phyloP scores from a whole-genome alignment of 2,113 vertebrate species.

The Brachionichthys hirsutus region DNA sequence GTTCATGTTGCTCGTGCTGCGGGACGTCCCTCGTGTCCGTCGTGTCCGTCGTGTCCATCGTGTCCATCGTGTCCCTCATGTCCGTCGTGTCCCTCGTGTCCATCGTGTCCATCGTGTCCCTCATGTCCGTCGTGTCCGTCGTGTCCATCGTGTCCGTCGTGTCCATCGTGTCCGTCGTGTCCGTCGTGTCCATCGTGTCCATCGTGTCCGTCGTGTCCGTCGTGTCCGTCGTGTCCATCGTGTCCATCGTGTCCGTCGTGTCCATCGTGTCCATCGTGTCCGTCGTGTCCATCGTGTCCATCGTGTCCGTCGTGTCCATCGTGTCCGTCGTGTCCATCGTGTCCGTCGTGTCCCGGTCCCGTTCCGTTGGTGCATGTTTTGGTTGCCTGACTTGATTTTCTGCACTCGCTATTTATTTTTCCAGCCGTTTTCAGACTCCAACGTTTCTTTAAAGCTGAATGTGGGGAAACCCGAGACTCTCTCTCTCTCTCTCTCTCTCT shows the following conservation, averaged over 20 bases:
- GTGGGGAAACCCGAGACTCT: neutral
- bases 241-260: slow-evolving; percentile 7
- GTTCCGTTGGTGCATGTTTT: slow-evolving; percentile 37
- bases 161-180: slow-evolving; percentile 6
- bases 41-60: slow-evolving; percentile 13
- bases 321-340: slow-evolving; percentile 13
- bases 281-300: slow-evolving; percentile 1
- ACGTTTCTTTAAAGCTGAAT: neutral
- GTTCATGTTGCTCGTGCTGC: slow-evolving; percentile 8
- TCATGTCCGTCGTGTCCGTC: slow-evolving; percentile 3
- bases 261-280: slow-evolving; percentile 7
- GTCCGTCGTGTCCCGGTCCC: slow-evolving; percentile 7
- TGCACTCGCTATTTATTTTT: neutral
- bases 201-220: slow-evolving; percentile 15
- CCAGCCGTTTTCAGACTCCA: neutral
- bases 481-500: neutral
- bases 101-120: slow-evolving; percentile 15
- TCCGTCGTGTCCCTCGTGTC: too few relatives aligned
- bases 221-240: too few relatives aligned
- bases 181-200: too few relatives aligned
- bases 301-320: slow-evolving; percentile 12
- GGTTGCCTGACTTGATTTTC: slow-evolving; percentile 3
- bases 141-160: too few relatives aligned
- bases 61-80: slow-evolving; percentile 23
- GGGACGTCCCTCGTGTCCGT: neutral